These are phyloP conservation scores for Oncorhynchus clarkii DNA, from an alignment of 2,113 vertebrate genomes.

Conservation along the genomic window DNA sequence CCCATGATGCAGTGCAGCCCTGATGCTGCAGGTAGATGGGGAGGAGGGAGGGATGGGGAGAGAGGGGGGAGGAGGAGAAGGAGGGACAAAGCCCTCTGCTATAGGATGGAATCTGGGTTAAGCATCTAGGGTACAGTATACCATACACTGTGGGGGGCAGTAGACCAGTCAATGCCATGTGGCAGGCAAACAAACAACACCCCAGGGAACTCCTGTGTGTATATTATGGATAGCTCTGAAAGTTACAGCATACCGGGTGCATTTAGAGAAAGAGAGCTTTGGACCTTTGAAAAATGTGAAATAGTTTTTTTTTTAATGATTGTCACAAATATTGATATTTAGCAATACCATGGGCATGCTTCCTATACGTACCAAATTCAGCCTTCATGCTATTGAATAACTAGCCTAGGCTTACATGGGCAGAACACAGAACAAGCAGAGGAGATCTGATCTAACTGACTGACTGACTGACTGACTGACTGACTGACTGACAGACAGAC, in stretches of 20 bases:
- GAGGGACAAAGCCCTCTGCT: neutral
- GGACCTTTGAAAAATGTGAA: neutral
- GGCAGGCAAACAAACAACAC: too few relatives aligned
- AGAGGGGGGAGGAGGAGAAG: conserved; percentile 41
- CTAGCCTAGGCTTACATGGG: conserved; percentile 3
- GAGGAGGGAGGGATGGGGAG: too few relatives aligned
- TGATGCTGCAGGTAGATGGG: conserved; percentile 69
- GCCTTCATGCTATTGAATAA: neutral
- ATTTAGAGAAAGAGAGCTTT: too few relatives aligned
- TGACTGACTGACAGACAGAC: too few relatives aligned
- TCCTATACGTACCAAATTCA: neutral
- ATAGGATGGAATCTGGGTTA: conserved; percentile 13
- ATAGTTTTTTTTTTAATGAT: too few relatives aligned
- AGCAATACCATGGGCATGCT: too few relatives aligned
- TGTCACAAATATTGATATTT: too few relatives aligned
- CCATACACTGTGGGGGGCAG: too few relatives aligned
- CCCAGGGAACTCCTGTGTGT: too few relatives aligned
- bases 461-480: too few relatives aligned
- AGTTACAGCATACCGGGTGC: too few relatives aligned
- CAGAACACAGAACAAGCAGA: conserved; percentile 13
- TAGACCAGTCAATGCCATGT: neutral
- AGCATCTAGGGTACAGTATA: neutral
- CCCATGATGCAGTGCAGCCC: conserved; percentile 86
- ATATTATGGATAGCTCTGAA: too few relatives aligned
- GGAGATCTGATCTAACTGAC: conserved; percentile 51